Percentiles rank a stretch among this genome's conserved stretches.
Evolutionary conservation across 2,113 vertebrate species (phyloP).

Genomic region (Clarias gariepinus): DNA sequence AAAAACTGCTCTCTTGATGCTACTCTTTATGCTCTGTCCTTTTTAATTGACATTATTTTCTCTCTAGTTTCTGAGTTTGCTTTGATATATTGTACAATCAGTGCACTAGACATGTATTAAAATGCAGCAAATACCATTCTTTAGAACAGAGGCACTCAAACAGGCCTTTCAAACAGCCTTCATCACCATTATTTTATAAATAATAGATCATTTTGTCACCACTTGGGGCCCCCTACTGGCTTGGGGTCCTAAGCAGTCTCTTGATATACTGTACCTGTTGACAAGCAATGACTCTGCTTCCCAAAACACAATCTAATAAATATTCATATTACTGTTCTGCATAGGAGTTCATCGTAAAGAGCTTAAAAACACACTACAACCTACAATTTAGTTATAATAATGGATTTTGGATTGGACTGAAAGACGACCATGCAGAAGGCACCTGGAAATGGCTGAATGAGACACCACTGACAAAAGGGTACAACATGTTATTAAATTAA

Average conservation of each 20-base stretch:
- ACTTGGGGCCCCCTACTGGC: too few relatives aligned
- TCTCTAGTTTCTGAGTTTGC: not conserved
- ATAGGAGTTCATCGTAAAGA: constrained; percentile 55
- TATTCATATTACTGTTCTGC: not conserved
- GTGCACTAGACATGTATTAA: not conserved
- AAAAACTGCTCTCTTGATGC: not conserved
- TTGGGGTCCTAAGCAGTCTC: too few relatives aligned
- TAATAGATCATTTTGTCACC: too few relatives aligned
- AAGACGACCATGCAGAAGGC: constrained; percentile 61
- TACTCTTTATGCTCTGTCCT: not conserved
- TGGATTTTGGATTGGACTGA: constrained; percentile 71
- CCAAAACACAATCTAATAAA: not conserved
- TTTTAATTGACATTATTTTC: not conserved
- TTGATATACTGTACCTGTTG: too few relatives aligned
- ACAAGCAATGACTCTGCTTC: not conserved
- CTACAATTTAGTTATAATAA: fast-evolving
- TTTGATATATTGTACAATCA: not conserved
- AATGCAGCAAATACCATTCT: not conserved
- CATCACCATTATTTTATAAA: too few relatives aligned
- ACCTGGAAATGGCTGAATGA: constrained; percentile 69
- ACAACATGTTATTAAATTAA: not conserved
- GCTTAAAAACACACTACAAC: constrained; percentile 48
- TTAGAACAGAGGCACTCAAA: too few relatives aligned
- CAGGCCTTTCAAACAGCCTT: too few relatives aligned
- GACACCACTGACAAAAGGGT: constrained; percentile 49